phyloP scores from a whole-genome alignment of 2,888 invertebrate species.

The Drosophila koepferae region DNA sequence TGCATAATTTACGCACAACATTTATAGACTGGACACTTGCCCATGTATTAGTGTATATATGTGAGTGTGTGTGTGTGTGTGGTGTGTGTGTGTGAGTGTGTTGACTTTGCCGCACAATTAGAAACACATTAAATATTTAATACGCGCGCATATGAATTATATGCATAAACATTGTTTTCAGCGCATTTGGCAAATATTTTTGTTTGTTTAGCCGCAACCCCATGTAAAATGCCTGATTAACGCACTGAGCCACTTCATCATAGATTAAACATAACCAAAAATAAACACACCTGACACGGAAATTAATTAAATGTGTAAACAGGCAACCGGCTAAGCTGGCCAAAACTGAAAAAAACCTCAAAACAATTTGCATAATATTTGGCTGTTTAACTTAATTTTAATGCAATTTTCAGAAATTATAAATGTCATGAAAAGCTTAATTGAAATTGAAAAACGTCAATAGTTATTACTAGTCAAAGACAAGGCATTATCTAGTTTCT shows the following conservation, averaged over 20 bases:
- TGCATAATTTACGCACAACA: slow-evolving; percentile 44
- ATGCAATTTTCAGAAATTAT: background rate
- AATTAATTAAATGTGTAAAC: slow-evolving; percentile 58
- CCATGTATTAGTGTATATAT: slow-evolving; percentile 7
- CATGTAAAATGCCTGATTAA: slow-evolving; percentile 45
- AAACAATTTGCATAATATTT: background rate
- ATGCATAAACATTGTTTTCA: slow-evolving; percentile 45
- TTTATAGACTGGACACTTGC: background rate
- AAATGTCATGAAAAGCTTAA: background rate
- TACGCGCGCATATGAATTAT: slow-evolving; percentile 46
- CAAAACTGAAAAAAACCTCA: background rate
- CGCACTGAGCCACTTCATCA: slow-evolving; percentile 38
- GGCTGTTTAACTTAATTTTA: slow-evolving; percentile 5
- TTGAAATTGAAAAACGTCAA: background rate
- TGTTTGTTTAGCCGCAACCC: slow-evolving; percentile 26
- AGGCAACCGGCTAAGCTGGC: slow-evolving; percentile 13
- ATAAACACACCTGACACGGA: slow-evolving; percentile 42
- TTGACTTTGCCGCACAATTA: slow-evolving; percentile 67
- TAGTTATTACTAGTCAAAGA: background rate
- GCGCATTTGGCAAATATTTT: slow-evolving; percentile 47
- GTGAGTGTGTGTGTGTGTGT: slow-evolving; percentile 18
- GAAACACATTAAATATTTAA: slow-evolving; percentile 76
- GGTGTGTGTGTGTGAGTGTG: slow-evolving; percentile 24
- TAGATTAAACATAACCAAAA: slow-evolving; percentile 41
- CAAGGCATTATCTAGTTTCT: too few species aligned